Percentiles rank a stretch among this genome's conserved stretches.
Evolutionary conservation across 92 coral and sea anemone genomes (phyloP).

Genomic region (Epizoanthus illoricatus): DNA sequence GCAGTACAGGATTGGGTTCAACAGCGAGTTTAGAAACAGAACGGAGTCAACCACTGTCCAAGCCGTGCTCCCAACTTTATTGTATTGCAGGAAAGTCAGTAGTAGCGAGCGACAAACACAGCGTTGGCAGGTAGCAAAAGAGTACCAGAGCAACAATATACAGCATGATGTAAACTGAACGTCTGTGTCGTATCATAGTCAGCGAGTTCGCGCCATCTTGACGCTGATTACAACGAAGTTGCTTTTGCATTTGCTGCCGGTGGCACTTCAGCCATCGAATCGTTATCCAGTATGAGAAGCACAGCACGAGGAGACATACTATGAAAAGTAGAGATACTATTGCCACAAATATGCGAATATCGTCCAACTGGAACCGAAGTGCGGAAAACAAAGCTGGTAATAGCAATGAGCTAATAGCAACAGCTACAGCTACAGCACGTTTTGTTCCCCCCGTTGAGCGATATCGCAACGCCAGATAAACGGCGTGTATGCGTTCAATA

Average conservation of each 20-base stretch:
- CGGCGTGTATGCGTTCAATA: slow-evolving; percentile 26
- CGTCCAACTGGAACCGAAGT: slow-evolving; percentile 3
- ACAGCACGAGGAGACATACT: slow-evolving; percentile 15
- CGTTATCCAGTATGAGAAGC: slow-evolving; percentile 12
- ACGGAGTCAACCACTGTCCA: slow-evolving; percentile 23
- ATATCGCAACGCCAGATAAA: slow-evolving; percentile 14
- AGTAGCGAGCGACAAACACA: slow-evolving; percentile 17
- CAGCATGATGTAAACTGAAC: slow-evolving; percentile 12
- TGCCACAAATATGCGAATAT: slow-evolving; percentile 26
- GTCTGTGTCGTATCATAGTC: slow-evolving; percentile 6
- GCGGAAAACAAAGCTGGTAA: slow-evolving; percentile 13
- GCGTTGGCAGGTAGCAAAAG: slow-evolving; percentile 3
- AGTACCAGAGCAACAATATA: slow-evolving; percentile 6
- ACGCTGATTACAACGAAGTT: not conserved
- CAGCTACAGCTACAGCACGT: slow-evolving; percentile 1
- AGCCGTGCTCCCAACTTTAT: slow-evolving; percentile 1
- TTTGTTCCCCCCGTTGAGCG: slow-evolving; percentile 22
- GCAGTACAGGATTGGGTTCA: not conserved
- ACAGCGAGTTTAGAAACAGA: slow-evolving; percentile 18
- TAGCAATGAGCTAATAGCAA: slow-evolving; percentile 16
- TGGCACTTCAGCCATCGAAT: slow-evolving; percentile 18
- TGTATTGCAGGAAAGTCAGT: not conserved
- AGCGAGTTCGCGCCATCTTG: not conserved
- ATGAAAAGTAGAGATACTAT: slow-evolving; percentile 17
- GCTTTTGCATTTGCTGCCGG: not conserved